Base-by-base conservation (phyloP, 1,140 invertebrate genomes). In the Ceratina calcarata region DNA sequence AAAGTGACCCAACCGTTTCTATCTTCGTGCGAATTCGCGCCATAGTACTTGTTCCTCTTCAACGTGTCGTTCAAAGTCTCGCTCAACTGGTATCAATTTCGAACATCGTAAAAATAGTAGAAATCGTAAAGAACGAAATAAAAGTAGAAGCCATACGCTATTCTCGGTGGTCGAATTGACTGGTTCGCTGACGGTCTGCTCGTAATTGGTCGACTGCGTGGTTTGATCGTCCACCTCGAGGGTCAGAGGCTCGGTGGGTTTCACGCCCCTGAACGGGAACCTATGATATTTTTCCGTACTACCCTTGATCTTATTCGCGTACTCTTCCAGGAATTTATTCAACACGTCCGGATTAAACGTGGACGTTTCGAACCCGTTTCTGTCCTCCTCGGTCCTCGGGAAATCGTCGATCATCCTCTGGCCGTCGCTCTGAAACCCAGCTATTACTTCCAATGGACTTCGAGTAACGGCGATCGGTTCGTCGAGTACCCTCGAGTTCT, bases 1-100 rank as follows among this genome's bases (percentile, higher is more conserved):
- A 97, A 90, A 3, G 95, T 95, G 0, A 96, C 96, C 96, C 96
- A 97, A 0, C 95, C 96, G 72, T 95, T 95, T 81, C 95, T 94
- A 82, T 96, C 95, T 73, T 96, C 95, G 78, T 94, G 95, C 1
- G 94, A 94, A 89, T 94, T 93, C 90, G 85, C 94, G 20, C 90
- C 88, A 87, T 93, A 94, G 20, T 91, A 92, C 68, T 92, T 93
- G 78, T 92, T 91, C 71, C 91, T 87, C 62, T 93, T 91, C n/a
- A 82, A 18, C 2, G 91, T 92, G 61, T 95, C 79, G 92, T 94
- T 93, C 12, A 91, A 66, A 10, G 80, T 87, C 89, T 93, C 92
- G 86, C 90, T 82, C 82, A 86, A 22, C 87, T 91, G 58, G 0
- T 45, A 45, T 45, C 37, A 45, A 45, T 45, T 45, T 45, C 10